Evolutionary conservation across 2,888 invertebrate species (phyloP).

Genomic region (Drosophila borborema): DNA sequence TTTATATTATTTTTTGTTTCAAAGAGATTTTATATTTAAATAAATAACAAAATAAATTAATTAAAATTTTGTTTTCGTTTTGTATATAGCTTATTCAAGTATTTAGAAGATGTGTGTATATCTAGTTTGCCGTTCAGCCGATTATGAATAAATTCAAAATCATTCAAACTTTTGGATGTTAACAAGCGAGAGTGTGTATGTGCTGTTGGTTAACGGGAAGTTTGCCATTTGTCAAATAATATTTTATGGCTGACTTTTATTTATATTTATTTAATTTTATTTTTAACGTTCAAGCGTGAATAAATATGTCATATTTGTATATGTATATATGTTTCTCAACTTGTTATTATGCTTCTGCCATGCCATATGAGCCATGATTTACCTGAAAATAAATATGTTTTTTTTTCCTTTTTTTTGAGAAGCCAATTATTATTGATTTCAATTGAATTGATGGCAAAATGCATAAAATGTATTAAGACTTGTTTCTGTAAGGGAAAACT

Average conservation of each 20-base stretch:
- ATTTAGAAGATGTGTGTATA: no score
- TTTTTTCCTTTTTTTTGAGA: no score
- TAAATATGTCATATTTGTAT: neutral
- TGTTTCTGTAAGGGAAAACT: no score
- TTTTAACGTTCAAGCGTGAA: slow-evolving; percentile 1
- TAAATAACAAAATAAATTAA: neutral
- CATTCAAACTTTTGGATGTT: slow-evolving; percentile 10
- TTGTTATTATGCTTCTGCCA: neutral
- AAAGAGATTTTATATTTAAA: no score
- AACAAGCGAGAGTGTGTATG: slow-evolving; percentile 8
- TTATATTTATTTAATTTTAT: slow-evolving; percentile 4
- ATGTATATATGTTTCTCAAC: neutral
- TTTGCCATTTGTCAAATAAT: slow-evolving; percentile 64
- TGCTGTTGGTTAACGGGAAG: slow-evolving; percentile 55
- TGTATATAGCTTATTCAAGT: no score
- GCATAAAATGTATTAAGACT: neutral
- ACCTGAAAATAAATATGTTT: slow-evolving; percentile 16
- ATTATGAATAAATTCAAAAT: slow-evolving; percentile 27
- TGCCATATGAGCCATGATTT: neutral
- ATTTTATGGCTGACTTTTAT: slow-evolving; percentile 26
- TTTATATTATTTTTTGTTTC: no score
- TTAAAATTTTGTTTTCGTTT: no score
- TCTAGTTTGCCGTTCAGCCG: no score
- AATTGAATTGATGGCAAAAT: slow-evolving; percentile 3
- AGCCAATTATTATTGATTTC: slow-evolving; percentile 24